A percentile compares a stretch with the other conserved stretches of the same genome.
Conservation (phyloP, 2,888 invertebrate species). For the Drosophila fulvimacula region DNA sequence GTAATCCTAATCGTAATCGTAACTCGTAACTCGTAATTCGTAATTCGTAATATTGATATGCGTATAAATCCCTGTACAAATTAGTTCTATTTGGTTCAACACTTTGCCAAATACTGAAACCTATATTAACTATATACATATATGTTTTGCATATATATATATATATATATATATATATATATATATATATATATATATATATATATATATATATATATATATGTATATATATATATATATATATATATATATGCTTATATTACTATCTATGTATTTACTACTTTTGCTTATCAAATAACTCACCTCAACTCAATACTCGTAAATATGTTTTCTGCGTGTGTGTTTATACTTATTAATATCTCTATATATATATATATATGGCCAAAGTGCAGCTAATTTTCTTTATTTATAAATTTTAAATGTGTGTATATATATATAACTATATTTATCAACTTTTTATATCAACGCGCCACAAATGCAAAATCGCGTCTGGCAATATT, state of each 20-base stretch:
- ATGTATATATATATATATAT: too few relatives aligned
- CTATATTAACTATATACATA: conserved; percentile 20
- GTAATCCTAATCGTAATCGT: conserved; percentile 37
- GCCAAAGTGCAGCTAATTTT: conserved; percentile 28
- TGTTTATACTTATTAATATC: conserved; percentile 1
- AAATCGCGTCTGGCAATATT: conserved; percentile 12
- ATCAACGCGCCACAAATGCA: conserved; percentile 15
- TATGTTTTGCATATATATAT: conserved; percentile 13
- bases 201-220: not conserved
- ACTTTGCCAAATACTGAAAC: conserved; percentile 21
- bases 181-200: too few relatives aligned
- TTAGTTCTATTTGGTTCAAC: conserved; percentile 26
- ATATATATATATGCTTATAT: not conserved
- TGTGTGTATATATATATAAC: not conserved
- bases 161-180: not conserved
- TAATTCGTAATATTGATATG: conserved; percentile 30
- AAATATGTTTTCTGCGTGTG: conserved; percentile 16
- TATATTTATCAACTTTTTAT: conserved; percentile 7
- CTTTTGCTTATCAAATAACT: conserved; percentile 47
- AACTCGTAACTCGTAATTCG: conserved; percentile 18
- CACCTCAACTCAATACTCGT: conserved; percentile 27
- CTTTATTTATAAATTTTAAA: conserved; percentile 5
- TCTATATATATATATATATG: not conserved
- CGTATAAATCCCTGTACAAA: conserved; percentile 37
- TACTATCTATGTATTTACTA: conserved; percentile 20